phyloP scores from a whole-genome alignment of 1,140 invertebrate genomes.

The Melipona quadrifasciata region DNA sequence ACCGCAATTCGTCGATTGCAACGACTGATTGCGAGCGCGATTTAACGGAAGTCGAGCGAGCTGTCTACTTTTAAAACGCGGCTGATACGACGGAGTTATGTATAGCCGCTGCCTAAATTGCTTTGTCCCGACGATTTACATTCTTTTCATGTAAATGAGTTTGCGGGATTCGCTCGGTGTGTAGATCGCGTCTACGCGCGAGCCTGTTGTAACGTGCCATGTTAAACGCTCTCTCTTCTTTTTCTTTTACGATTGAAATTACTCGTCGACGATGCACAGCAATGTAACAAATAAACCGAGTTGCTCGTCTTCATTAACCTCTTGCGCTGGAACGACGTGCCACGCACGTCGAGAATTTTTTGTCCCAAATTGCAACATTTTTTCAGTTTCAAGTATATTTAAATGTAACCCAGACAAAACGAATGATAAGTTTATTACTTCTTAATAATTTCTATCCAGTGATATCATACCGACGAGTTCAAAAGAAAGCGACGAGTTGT shows the following conservation, averaged over 20 bases:
- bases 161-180: slow-evolving; percentile 3
- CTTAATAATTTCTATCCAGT: no score
- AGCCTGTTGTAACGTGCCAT: background rate
- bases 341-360: no score
- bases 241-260: background rate
- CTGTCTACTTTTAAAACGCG: slow-evolving; percentile 61
- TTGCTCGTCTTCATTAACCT: no score
- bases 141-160: slow-evolving; percentile 57
- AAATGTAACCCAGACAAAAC: no score
- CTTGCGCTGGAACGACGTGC: no score
- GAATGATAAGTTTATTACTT: no score
- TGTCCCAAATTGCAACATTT: no score
- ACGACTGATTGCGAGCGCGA: slow-evolving; percentile 65
- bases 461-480: no score
- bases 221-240: background rate
- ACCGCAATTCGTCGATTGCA: slow-evolving; percentile 67
- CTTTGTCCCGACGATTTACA: slow-evolving; percentile 58
- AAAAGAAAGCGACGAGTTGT: no score
- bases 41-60: slow-evolving; percentile 62
- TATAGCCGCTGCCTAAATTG: slow-evolving; percentile 61
- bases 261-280: no score
- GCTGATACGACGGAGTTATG: slow-evolving; percentile 50
- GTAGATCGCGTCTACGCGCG: background rate
- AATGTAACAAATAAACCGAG: background rate
- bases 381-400: no score